Base-by-base conservation (phyloP, 2,797 vertebrate genomes). In the Paedocypris micromegethes region DNA sequence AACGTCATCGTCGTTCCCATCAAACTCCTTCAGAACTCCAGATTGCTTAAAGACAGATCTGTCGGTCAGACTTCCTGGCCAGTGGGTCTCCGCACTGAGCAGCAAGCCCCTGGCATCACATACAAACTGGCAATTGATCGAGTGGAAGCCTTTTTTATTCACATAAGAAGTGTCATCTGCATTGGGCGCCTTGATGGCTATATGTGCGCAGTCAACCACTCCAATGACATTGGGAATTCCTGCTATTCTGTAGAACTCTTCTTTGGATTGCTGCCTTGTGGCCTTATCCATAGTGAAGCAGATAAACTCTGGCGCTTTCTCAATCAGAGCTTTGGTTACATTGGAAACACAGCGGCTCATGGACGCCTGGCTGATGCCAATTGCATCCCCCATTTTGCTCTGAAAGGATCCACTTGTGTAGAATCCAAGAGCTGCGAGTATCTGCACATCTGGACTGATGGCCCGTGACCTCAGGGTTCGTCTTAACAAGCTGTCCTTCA, bases 331-430 rank as follows among this genome's bases (percentile, higher is more conserved):
- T 77, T 90, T 94, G 0, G 96, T 98, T 74, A 98, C 95, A 1
- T 97, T 94, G 59, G 95, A 90, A 73, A 98, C 95, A 8, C 96
- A 98, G 70, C 96, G 92, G 9, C 95, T 97, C 94, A 98, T 98
- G 4, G 96, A 98, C 0, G 96, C 95, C 82, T 98, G 96, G 75
- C 95, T 98, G 80, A 98, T 98, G 46, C 96, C 96, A 3, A 98
- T 96, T 3, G 93, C 92, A 40, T 97, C 94, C 45, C 94, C 96
- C 93, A 98, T 96, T 3, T 92, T 93, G 2, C 95, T 97, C 87
- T 98, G 96, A 80, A 96, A 98, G 0, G 93, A 98, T 2, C 96
- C 96, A 0, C 94, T 95, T 37, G 95, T 96, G 72, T 98, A 98
- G 83, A 98, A 98, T 42, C 96, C 95, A 74, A 98, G 38, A 0